Conservation (phyloP, 2,113 vertebrate species). For the Connochaetes taurinus region DNA sequence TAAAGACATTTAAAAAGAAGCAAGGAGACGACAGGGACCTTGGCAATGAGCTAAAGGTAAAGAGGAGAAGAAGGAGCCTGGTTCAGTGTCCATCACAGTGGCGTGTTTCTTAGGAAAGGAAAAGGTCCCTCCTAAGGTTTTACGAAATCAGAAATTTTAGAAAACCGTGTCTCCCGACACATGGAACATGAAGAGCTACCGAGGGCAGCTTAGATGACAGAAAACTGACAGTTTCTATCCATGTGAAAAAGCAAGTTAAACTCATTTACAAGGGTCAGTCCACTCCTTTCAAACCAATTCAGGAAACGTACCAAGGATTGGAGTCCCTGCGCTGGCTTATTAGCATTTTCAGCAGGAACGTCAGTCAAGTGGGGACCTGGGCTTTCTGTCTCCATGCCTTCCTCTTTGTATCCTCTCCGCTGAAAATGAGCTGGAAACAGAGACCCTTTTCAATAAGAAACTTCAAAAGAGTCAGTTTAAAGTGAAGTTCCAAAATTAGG, state of each 20-base stretch:
- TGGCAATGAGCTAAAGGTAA: neutral
- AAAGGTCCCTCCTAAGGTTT: neutral
- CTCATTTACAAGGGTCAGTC: constrained; percentile 66
- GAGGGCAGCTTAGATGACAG: constrained; percentile 49
- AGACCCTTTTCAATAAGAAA: neutral
- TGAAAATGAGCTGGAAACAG: neutral
- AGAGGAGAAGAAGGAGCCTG: neutral
- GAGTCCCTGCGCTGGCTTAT: neutral
- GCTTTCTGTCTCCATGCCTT: neutral
- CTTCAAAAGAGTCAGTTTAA: neutral
- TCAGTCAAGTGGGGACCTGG: neutral
- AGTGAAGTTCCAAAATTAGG: neutral
- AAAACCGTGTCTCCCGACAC: neutral
- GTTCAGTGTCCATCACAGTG: neutral
- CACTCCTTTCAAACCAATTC: constrained; percentile 37
- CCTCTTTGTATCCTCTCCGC: neutral
- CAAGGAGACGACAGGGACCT: neutral
- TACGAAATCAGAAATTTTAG: neutral
- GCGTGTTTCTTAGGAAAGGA: neutral
- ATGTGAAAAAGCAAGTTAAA: constrained; percentile 61
- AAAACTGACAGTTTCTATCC: constrained; percentile 53
- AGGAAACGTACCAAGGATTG: neutral
- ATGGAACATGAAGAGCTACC: neutral
- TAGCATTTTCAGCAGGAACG: constrained; percentile 36
- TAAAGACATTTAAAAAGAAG: neutral